phyloP scores from a whole-genome alignment of 1,140 invertebrate genomes.

The Eueides isabella region DNA sequence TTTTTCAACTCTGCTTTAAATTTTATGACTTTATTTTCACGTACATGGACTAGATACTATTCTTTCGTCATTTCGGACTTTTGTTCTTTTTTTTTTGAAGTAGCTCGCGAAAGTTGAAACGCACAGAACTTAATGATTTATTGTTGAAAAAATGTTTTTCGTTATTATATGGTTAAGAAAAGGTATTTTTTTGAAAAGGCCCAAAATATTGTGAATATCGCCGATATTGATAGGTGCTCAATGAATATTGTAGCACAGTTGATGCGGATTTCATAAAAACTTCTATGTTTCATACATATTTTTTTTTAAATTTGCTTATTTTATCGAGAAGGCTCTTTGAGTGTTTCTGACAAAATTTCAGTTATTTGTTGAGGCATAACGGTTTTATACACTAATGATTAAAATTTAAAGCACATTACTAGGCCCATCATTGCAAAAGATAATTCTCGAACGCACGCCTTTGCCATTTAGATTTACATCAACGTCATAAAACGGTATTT shows the following conservation, averaged over 20 bases:
- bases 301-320: too few species aligned
- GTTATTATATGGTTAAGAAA: neutral
- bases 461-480: conserved; percentile 51
- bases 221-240: neutral
- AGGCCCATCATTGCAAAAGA: conserved; percentile 19
- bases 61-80: conserved; percentile 20
- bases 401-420: conserved; percentile 17
- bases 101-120: conserved; percentile 21
- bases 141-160: conserved; percentile 7
- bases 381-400: conserved; percentile 14
- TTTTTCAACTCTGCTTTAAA: conserved; percentile 50
- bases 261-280: neutral
- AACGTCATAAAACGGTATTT: conserved; percentile 40
- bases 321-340: too few species aligned
- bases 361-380: neutral
- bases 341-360: too few species aligned
- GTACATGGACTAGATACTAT: conserved; percentile 32
- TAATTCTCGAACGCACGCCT: conserved; percentile 43
- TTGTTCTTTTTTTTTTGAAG: conserved; percentile 16
- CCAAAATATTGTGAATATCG: neutral
- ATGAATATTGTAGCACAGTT: neutral
- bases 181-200: neutral
- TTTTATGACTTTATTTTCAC: conserved; percentile 41
- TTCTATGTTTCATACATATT: too few species aligned
- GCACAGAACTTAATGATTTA: conserved; percentile 9